phyloP scores from a whole-genome alignment of 2,888 invertebrate species.

The Drosophila melanosoma region DNA sequence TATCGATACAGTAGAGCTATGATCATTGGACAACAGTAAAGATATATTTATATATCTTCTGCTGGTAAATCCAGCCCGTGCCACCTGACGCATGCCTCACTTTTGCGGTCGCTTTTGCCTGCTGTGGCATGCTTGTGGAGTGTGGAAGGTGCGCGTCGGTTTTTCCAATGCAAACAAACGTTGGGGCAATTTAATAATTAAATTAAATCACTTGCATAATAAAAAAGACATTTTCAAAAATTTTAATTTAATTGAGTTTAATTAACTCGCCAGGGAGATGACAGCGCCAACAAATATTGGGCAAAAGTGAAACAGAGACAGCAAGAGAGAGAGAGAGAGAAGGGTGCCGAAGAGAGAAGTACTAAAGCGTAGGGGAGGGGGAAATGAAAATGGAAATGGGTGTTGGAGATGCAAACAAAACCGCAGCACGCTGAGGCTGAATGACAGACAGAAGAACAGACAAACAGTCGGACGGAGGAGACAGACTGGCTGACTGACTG shows the following conservation, averaged over 20 bases:
- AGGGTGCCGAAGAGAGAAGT: neutral
- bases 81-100: neutral
- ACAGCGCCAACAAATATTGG: conserved; percentile 66
- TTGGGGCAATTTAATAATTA: conserved; percentile 77
- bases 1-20: neutral
- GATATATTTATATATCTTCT: too few species aligned
- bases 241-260: conserved; percentile 84
- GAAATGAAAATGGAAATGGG: neutral
- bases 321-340: neutral
- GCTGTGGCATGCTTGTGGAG: conserved; percentile 1
- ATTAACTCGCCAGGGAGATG: conserved; percentile 83
- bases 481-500: too few species aligned
- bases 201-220: conserved; percentile 81
- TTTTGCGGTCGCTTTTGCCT: neutral
- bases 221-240: conserved; percentile 77
- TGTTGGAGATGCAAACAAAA: conserved; percentile 45
- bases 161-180: conserved; percentile 63
- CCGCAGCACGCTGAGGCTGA: conserved; percentile 36
- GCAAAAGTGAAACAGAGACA: conserved; percentile 15
- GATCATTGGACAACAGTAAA: neutral
- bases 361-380: neutral
- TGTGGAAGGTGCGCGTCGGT: conserved; percentile 19
- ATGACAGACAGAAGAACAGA: conserved; percentile 9
- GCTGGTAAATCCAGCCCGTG: neutral
- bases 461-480: neutral